A percentile compares a stretch with the other conserved stretches of the same genome.
Conservation (phyloP, 2,888 invertebrate genomes). For the Epirrhoe tristata region DNA sequence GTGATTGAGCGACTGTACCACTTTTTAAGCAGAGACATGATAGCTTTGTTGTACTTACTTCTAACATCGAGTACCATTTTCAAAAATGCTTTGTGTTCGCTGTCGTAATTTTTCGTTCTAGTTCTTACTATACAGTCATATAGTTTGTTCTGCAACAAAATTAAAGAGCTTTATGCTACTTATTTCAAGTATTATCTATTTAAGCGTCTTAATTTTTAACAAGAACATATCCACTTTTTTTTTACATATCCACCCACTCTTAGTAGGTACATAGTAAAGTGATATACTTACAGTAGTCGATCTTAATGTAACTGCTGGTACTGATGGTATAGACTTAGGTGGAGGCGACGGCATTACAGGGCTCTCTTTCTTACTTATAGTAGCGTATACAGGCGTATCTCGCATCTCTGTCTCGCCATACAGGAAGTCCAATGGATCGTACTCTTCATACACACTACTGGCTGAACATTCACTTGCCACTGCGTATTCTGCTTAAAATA, state of each 20-base stretch:
- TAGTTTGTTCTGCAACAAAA: constrained; percentile 84
- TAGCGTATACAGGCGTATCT: constrained; percentile 76
- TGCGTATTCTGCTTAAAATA: constrained; percentile 65
- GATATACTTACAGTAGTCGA: constrained; percentile 71
- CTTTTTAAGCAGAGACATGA: no score
- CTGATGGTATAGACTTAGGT: constrained; percentile 73
- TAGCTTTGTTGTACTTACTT: constrained; percentile 78
- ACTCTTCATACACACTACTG: constrained; percentile 81
- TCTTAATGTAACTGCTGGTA: constrained; percentile 69
- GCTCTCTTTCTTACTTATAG: constrained; percentile 70
- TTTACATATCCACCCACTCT: no score
- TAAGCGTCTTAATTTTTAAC: no score
- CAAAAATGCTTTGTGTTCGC: constrained; percentile 92
- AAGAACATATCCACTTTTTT: no score
- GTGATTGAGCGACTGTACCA: no score
- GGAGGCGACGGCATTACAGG: constrained; percentile 75
- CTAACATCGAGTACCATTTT: constrained; percentile 92
- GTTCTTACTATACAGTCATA: constrained; percentile 90
- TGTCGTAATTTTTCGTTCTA: constrained; percentile 88
- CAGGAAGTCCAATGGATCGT: constrained; percentile 79
- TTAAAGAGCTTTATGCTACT: not conserved
- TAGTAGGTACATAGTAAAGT: not conserved
- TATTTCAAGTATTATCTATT: no score
- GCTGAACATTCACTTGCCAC: constrained; percentile 71
- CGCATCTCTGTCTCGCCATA: constrained; percentile 82